Evolutionary conservation across 2,113 vertebrate species (phyloP).

Genomic region (Aix galericulata): DNA sequence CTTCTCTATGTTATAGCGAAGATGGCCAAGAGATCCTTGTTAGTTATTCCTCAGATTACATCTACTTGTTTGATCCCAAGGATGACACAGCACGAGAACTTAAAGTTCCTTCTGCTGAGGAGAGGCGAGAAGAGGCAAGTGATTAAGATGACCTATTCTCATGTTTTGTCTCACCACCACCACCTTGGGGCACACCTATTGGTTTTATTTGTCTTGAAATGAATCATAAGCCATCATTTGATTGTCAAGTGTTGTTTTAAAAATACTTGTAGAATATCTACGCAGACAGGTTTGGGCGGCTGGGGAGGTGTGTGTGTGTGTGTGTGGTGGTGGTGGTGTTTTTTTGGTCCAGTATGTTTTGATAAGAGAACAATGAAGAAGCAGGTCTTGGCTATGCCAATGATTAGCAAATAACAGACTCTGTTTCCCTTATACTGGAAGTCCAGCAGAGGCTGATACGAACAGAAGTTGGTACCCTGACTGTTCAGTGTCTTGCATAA

Average conservation of each 20-base stretch:
- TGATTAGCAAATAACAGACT: not conserved
- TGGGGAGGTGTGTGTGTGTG: not conserved
- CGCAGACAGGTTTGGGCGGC: not conserved
- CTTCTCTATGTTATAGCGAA: slow-evolving; percentile 96
- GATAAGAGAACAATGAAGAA: not conserved
- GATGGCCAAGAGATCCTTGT: slow-evolving; percentile 97
- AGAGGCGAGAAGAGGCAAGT: slow-evolving; percentile 92
- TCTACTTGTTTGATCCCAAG: slow-evolving; percentile 97
- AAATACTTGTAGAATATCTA: not conserved
- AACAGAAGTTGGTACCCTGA: not conserved
- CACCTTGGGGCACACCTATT: not conserved
- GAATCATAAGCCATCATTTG: not conserved
- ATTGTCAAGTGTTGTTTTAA: not conserved
- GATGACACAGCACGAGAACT: slow-evolving; percentile 95
- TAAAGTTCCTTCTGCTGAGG: slow-evolving; percentile 91
- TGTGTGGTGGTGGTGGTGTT: no score
- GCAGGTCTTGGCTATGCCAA: not conserved
- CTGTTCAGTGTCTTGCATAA: not conserved
- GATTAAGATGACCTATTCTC: not conserved
- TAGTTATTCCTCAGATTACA: slow-evolving; percentile 98
- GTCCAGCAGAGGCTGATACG: not conserved
- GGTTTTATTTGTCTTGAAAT: not conserved
- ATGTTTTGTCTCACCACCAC: no score
- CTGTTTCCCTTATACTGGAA: not conserved
- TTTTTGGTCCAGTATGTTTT: not conserved